phyloP scores from a whole-genome alignment of 2,888 invertebrate genomes.

The Mythimna pallens region DNA sequence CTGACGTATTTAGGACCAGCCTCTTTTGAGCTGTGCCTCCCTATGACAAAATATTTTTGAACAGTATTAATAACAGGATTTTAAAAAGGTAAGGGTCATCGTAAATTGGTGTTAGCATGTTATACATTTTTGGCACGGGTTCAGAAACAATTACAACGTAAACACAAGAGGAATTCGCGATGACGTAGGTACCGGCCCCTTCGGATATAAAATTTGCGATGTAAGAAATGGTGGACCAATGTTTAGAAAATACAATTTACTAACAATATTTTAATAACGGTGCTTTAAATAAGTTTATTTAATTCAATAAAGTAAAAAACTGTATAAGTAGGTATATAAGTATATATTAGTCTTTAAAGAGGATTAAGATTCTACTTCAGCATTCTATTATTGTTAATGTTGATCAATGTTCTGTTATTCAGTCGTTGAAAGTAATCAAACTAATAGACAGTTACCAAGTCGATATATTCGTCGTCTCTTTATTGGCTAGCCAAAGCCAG shows the following conservation, averaged over 20 bases:
- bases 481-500: constrained; percentile 17
- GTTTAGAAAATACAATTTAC: background rate
- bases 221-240: background rate
- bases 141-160: constrained; percentile 48
- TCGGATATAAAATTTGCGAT: constrained; percentile 24
- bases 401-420: background rate
- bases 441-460: constrained; percentile 1
- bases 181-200: constrained; percentile 45
- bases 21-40: constrained; percentile 22
- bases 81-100: constrained; percentile 21
- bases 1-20: constrained; percentile 35
- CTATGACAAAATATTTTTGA: background rate
- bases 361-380: background rate
- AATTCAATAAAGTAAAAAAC: background rate
- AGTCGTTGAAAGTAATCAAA: background rate
- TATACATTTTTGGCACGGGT: constrained; percentile 55
- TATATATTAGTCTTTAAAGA: background rate
- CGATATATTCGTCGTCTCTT: background rate
- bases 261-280: background rate
- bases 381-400: background rate
- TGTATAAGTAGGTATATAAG: no score
- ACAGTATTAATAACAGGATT: background rate
- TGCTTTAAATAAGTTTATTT: background rate
- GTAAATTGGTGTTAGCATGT: constrained; percentile 28
- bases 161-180: constrained; percentile 44